Evolutionary conservation across 92 coral and sea anemone genomes (phyloP), one percentile per base, ranked within the genome.

Genomic region (Pocillopora grandis): DNA sequence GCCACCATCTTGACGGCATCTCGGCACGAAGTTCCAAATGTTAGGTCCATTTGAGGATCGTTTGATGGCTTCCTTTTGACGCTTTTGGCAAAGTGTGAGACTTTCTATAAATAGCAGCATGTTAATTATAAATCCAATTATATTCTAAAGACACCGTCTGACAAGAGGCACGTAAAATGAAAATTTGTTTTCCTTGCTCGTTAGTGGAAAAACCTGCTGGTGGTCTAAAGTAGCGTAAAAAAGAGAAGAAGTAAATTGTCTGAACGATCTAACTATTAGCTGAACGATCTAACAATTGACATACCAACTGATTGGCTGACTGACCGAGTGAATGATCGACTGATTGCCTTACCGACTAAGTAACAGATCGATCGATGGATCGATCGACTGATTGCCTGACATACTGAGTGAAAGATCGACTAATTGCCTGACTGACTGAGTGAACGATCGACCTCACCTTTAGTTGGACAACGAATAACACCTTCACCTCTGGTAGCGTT

Each of bases 1-100:
- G 1, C 90, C 76, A 69, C 98, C 98, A 64, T 93, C 95, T 61
- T 62, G 65, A 74, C 86, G 73, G 63, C 98, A 95, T 58, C 86
- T 84, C 15, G 98, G 95, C 12, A 93, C 66, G 78, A 91, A 93
- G 69, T 67, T 27, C 69, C 85, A 81, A 37, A 80, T 12, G 55
- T 81, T 9, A 12, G 88, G 83, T 4, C 85, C 90, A 48, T 48
- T 11, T 15, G 74, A 66, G 7, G 89, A 59, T n/a, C 58, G 69
- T 23, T 62, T 58, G 19, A 77, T 57, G 18, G 90, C 80, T 78
- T 66, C 76, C 27, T 67, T 65, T 21, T 81, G 83, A 19, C 52
- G 83, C 36, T 65, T 66, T 27, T 91, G 94, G 37, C 94, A 91
- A 62, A 85, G 17, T n/a, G 94, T 80, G 16, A 91, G 80, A 17